Evolutionary conservation across 2,113 vertebrate species (phyloP), one percentile per base, ranked within the genome.

Genomic region (Nothoprocta perdicaria): DNA sequence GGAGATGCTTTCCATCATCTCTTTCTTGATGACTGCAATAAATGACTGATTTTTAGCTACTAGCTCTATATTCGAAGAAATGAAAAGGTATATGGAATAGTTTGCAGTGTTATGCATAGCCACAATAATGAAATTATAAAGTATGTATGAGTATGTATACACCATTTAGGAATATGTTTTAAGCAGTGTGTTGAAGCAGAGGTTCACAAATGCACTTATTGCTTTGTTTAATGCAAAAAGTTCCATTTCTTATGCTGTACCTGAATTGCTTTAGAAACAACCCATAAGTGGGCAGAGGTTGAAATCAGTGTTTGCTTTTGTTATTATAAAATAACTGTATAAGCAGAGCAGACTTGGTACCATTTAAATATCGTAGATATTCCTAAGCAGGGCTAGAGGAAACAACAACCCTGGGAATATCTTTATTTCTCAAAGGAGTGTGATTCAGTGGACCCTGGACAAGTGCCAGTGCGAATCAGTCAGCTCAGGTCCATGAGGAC

Each of bases 1-100:
- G 73, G 94, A 80, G 80, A 80, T 81, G 58, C 75, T 93, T 96
- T 92, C 88, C 86, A 72, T 95, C 88, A 79, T 94, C 79, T 92
- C 65, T n/a, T 65, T 73, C 55, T 86, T 84, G 69, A 94, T 67
- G 80, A 50, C 52, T 91, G 58, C 48, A 95, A 89, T 79, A 93
- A 91, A 92, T 76, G 79, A 68, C 29, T 80, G 60, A 89, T 83
- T 93, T 94, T 89, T 92, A 62, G 62, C 79, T 43, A 24, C 55
- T 79, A n/a, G 53, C 84, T 63, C 88, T 89, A 58, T 46, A 24
- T 26, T n/a, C 8, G 65, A 81, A 83, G 81, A 90, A 72, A 50
- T 3, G 5, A 46, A 77, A 60, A 45, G 62, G 80, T 68, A 11
- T 45, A 85, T 67, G 67, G 72, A 48, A 69, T n/a, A 26, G 33